phyloP scores from a whole-genome alignment of 1,140 invertebrate genomes.

The Lepidurus arcticus region DNA sequence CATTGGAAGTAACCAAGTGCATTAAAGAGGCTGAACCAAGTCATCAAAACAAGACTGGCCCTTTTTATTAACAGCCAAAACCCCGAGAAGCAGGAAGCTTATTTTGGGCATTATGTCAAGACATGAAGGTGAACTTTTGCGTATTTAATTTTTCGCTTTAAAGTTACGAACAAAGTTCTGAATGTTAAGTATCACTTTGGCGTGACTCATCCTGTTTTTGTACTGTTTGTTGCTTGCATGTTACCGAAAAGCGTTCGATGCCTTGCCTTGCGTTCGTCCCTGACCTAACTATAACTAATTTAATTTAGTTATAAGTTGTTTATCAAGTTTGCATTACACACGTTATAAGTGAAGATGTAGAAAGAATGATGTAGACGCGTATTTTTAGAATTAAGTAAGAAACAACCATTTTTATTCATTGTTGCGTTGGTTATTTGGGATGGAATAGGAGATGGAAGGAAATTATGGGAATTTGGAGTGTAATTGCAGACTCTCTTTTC shows the following conservation, averaged over 20 bases:
- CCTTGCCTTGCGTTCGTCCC: too few relatives aligned
- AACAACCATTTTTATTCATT: too few relatives aligned
- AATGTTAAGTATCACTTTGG: not conserved
- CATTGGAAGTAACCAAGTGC: not conserved
- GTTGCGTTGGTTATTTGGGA: too few relatives aligned
- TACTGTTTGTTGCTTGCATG: not conserved
- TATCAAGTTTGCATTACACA: too few relatives aligned
- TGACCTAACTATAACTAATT: too few relatives aligned
- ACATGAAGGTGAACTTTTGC: not conserved
- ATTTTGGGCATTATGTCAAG: conserved; percentile 19
- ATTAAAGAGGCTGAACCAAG: not conserved
- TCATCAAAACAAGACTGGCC: conserved; percentile 8
- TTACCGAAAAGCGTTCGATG: not conserved
- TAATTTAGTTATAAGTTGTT: too few relatives aligned
- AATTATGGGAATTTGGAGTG: conserved; percentile 4
- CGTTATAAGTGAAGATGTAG: too few relatives aligned
- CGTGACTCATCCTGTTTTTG: not conserved
- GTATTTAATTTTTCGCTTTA: not conserved
- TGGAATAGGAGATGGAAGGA: not conserved
- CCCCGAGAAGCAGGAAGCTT: not conserved
- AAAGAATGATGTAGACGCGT: too few relatives aligned
- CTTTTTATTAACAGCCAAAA: not conserved
- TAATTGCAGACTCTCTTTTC: conserved; percentile 31
- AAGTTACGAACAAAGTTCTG: not conserved
- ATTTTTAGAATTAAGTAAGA: too few relatives aligned